Percentiles rank a stretch among this genome's conserved stretches.
These are phyloP conservation scores for Leiothrix lutea DNA, from an alignment of 2,113 vertebrate genomes.

Conservation along the genomic window DNA sequence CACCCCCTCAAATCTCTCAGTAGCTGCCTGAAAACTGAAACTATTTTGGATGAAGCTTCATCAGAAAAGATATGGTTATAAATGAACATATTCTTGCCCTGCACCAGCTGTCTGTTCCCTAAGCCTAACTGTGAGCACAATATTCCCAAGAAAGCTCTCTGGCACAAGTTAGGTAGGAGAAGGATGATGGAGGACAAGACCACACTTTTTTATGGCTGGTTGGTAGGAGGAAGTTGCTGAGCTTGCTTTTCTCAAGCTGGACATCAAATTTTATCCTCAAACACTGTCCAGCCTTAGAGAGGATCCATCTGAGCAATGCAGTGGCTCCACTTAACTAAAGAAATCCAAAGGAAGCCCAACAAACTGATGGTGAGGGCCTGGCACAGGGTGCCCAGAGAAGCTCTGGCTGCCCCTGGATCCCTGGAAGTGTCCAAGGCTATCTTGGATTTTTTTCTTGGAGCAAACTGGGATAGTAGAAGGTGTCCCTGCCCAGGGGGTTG, in stretches of 20 bases:
- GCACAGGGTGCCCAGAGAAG: background rate
- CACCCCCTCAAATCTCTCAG: background rate
- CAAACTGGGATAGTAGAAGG: background rate
- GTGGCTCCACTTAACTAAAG: background rate
- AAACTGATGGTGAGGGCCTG: background rate
- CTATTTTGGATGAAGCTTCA: constrained; percentile 26
- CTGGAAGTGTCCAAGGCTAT: background rate
- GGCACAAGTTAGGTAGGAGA: background rate
- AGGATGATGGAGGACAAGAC: background rate
- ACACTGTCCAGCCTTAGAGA: background rate
- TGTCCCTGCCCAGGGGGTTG: background rate
- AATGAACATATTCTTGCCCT: background rate
- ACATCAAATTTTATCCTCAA: background rate
- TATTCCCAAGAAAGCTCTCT: constrained; percentile 44
- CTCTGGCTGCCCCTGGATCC: background rate
- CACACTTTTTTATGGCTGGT: background rate
- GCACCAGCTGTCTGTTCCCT: constrained; percentile 34
- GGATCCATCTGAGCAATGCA: background rate
- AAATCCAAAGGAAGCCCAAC: background rate
- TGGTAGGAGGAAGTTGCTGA: background rate
- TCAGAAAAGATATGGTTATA: background rate
- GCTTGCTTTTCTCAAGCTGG: background rate
- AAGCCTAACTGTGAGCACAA: constrained; percentile 15
- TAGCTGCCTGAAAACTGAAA: background rate
- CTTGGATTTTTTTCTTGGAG: background rate